Base-by-base conservation (phyloP, 2,888 invertebrate genomes). In the Osmoderma eremita region DNA sequence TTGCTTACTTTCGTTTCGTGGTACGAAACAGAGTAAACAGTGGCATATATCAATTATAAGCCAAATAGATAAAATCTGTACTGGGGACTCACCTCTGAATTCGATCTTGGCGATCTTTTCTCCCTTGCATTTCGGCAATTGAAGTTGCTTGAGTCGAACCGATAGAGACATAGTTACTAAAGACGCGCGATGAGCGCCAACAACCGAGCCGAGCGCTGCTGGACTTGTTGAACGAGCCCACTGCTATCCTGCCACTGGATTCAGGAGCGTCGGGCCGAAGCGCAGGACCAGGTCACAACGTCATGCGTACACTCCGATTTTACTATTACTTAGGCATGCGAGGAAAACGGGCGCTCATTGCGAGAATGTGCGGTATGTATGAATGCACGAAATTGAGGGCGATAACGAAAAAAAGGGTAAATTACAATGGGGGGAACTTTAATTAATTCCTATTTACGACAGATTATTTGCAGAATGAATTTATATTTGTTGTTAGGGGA, bases 41-140 rank as follows among this genome's bases (percentile, higher is more conserved):
- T 30, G 30, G 30, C 6, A 30, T 30, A 5, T 30, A 8, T 30
- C 8, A 6, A 3, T 30, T 51, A 10, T 10, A 48, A 22, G 24
- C 15, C 41, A 39, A 42, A 15, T 51, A 24, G 30, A 51, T n/a
- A 39, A 51, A 39, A 67, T 24, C 30, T 13, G 15, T 36, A 10
- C 12, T 3, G 1, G 30, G 61, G 50, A 77, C 89, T 86, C 85
- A 94, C 94, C 93, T 85, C 94, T 84, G 78, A 94, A 94, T 72
- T 90, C 89, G 71, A 91, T 83, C 72, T 88, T 87, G 58, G 87
- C 89, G 70, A 87, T 85, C 77, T 90, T 88, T 73, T 90, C 90
- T 10, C 86, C 86, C 78, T 88, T 90, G 76, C 86, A 86, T 81
- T 89, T 90, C 15, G 89, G 83, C 61, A 90, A 84, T 81, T 89